phyloP scores from a whole-genome alignment of 1,140 invertebrate genomes.

The Nomia melanderi region DNA sequence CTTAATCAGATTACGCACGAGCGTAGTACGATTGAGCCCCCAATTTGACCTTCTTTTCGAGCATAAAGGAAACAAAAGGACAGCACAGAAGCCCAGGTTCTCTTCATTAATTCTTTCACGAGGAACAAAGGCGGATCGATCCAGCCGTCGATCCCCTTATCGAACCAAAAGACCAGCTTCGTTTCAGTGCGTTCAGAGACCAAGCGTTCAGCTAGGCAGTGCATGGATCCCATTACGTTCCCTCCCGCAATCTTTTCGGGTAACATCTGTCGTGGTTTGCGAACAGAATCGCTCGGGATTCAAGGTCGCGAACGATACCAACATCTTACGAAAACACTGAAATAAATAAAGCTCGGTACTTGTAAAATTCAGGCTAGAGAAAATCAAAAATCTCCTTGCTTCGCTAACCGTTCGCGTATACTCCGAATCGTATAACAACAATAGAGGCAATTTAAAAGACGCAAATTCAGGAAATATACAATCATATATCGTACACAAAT shows the following conservation, averaged over 20 bases:
- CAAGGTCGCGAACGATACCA: constrained; percentile 42
- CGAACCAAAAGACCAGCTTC: constrained; percentile 1
- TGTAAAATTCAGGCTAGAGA: too few relatives aligned
- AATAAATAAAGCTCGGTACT: too few relatives aligned
- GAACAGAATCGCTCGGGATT: constrained; percentile 68
- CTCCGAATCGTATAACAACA: too few relatives aligned
- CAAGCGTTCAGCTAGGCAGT: not conserved
- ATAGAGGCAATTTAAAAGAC: too few relatives aligned
- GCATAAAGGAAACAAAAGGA: constrained; percentile 4
- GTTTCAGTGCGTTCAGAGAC: constrained; percentile 8
- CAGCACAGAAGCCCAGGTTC: constrained; percentile 2
- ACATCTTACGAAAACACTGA: not conserved
- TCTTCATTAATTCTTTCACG: constrained; percentile 6
- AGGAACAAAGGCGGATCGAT: constrained; percentile 1
- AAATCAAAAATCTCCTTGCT: too few relatives aligned
- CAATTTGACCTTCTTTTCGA: not conserved
- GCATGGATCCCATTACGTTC: constrained; percentile 51
- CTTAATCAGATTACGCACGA: not conserved
- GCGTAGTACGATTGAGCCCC: not conserved
- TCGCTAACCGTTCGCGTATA: too few relatives aligned
- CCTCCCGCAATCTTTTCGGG: constrained; percentile 47
- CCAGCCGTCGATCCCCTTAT: constrained; percentile 5
- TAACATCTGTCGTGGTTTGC: constrained; percentile 69
- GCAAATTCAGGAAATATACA: too few relatives aligned
- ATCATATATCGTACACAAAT: too few relatives aligned